These are phyloP conservation scores for Eubucco bourcierii DNA, from an alignment of 2,113 vertebrate genomes.

Conservation along the genomic window DNA sequence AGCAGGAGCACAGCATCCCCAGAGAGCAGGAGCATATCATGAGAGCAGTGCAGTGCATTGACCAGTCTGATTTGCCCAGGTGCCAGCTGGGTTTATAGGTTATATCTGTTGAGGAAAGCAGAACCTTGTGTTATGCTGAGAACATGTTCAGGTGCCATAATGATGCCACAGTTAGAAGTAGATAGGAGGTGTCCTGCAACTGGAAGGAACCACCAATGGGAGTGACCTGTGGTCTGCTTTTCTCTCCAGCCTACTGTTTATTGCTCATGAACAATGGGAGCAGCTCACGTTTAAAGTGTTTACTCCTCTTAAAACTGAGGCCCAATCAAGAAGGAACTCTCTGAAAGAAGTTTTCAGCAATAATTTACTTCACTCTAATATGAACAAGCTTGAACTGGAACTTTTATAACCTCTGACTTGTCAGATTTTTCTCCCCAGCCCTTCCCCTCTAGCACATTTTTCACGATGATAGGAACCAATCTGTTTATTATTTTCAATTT, in stretches of 20 bases:
- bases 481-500: conserved; percentile 68
- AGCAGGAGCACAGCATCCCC: no score
- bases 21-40: no score
- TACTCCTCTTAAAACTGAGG: conserved; percentile 44
- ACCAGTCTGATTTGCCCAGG: not conserved
- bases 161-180: not conserved
- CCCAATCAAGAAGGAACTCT: conserved; percentile 29
- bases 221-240: conserved; percentile 14
- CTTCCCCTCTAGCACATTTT: conserved; percentile 63
- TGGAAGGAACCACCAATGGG: not conserved
- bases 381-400: conserved; percentile 59
- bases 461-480: conserved; percentile 58
- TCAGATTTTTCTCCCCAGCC: conserved; percentile 62
- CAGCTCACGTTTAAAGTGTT: conserved; percentile 2
- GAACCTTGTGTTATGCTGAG: not conserved
- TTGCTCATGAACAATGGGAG: conserved; percentile 44
- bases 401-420: conserved; percentile 66
- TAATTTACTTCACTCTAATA: conserved; percentile 61
- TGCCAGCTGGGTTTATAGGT: not conserved
- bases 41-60: not conserved
- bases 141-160: not conserved
- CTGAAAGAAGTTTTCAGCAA: conserved; percentile 64
- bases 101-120: not conserved
- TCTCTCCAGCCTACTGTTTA: conserved; percentile 28
- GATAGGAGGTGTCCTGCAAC: not conserved